Evolutionary conservation across 2,888 invertebrate species (phyloP).

Genomic region (Pseudanteris insignis): DNA sequence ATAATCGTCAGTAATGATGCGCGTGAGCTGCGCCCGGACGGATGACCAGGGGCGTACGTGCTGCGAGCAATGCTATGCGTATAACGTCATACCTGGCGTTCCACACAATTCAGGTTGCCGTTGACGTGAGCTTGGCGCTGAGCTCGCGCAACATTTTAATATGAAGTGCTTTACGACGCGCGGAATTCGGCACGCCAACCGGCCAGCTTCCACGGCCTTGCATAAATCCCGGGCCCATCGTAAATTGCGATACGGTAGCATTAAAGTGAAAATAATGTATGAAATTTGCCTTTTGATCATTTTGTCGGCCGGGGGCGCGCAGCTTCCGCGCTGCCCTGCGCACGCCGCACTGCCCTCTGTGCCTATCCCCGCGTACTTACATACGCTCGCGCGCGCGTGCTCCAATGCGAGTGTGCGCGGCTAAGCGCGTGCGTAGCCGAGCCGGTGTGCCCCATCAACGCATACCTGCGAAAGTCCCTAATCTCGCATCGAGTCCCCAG

Average conservation of each 20-base stretch:
- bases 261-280: slow-evolving; percentile 66
- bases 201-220: slow-evolving; percentile 47
- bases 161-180: slow-evolving; percentile 57
- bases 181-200: slow-evolving; percentile 41
- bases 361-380: no score
- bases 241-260: slow-evolving; percentile 66
- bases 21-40: neutral
- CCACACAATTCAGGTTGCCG: slow-evolving; percentile 55
- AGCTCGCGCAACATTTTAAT: slow-evolving; percentile 57
- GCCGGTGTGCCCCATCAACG: neutral
- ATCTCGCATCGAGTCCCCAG: neutral
- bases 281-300: slow-evolving; percentile 66
- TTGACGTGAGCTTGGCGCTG: slow-evolving; percentile 57
- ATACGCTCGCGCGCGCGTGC: neutral
- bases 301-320: slow-evolving; percentile 63
- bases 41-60: slow-evolving; percentile 29
- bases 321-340: slow-evolving; percentile 55
- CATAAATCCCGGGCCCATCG: slow-evolving; percentile 63
- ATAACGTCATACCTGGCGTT: slow-evolving; percentile 37
- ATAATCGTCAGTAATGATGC: slow-evolving; percentile 17
- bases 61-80: slow-evolving; percentile 31
- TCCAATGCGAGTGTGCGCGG: neutral
- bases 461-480: neutral
- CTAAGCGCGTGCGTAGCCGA: neutral
- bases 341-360: slow-evolving; percentile 28